Percentiles rank a stretch among this genome's conserved stretches.
Evolutionary conservation across 2,113 vertebrate genomes (phyloP).

Genomic region (Fukomys damarensis): DNA sequence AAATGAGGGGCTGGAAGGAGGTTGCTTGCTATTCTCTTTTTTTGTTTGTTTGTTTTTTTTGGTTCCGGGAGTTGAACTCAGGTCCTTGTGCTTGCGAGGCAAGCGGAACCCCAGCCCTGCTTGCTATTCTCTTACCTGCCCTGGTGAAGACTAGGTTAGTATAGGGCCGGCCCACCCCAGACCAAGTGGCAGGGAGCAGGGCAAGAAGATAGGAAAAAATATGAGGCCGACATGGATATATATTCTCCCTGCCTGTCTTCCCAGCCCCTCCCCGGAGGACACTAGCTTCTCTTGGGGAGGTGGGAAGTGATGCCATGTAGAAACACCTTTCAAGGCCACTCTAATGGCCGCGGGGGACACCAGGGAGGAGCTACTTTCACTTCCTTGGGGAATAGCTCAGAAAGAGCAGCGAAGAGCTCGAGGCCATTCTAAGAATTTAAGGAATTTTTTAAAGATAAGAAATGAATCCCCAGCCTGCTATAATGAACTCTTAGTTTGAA

Average conservation of each 20-base stretch:
- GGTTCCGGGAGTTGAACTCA: too few relatives aligned
- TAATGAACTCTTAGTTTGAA: slow-evolving; percentile 53
- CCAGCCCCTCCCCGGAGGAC: background rate
- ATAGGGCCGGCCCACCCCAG: background rate
- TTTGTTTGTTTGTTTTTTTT: too few relatives aligned
- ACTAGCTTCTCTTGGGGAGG: background rate
- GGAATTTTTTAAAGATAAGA: slow-evolving; percentile 44
- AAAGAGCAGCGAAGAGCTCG: background rate
- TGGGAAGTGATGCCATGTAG: background rate
- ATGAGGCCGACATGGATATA: background rate
- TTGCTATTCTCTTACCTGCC: background rate
- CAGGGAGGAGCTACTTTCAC: background rate
- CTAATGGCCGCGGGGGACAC: background rate
- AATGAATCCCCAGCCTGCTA: background rate
- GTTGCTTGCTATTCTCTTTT: background rate
- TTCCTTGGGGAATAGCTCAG: background rate
- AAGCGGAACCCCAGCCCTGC: too few relatives aligned
- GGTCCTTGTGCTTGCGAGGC: too few relatives aligned
- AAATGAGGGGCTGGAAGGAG: background rate
- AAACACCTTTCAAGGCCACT: background rate
- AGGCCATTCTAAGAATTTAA: slow-evolving; percentile 45
- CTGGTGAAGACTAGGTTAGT: background rate
- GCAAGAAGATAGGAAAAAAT: background rate
- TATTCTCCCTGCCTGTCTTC: background rate
- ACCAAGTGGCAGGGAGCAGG: background rate